Percentiles rank a stretch among this genome's conserved stretches.
These are phyloP conservation scores for Calyptomena viridis DNA, from an alignment of 2,113 vertebrate species.

Conservation along the genomic window DNA sequence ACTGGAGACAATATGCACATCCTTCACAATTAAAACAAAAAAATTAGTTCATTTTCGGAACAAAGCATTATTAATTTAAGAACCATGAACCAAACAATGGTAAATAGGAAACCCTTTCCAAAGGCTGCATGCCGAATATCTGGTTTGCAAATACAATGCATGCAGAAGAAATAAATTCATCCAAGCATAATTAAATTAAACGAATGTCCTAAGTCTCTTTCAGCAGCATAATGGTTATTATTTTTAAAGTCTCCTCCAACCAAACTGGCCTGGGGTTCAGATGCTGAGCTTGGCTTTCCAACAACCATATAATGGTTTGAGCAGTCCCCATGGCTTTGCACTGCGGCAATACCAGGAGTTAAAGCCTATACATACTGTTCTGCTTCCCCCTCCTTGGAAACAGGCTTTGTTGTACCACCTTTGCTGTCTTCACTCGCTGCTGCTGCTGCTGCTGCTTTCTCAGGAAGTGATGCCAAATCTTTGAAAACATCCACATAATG, in stretches of 20 bases:
- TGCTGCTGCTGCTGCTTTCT: constrained; percentile 78
- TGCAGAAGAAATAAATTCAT: constrained; percentile 72
- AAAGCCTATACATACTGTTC: constrained; percentile 92
- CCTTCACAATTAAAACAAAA: constrained; percentile 44
- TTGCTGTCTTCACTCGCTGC: constrained; percentile 83
- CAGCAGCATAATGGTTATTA: constrained; percentile 81
- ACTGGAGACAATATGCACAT: constrained; percentile 61
- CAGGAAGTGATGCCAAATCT: constrained; percentile 93
- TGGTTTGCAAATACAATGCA: constrained; percentile 66
- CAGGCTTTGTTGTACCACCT: constrained; percentile 81
- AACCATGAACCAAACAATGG: constrained; percentile 69
- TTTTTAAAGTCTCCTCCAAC: constrained; percentile 68
- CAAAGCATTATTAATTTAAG: constrained; percentile 60
- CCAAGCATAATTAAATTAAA: constrained; percentile 72
- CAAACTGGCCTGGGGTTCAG: constrained; percentile 69
- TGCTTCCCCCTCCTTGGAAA: constrained; percentile 87
- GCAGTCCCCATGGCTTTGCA: background rate
- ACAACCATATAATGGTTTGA: constrained; percentile 56
- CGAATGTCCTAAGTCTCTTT: constrained; percentile 64
- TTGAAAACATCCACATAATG: constrained; percentile 98
- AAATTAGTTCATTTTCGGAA: constrained; percentile 57
- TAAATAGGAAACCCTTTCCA: constrained; percentile 58
- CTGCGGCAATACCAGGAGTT: constrained; percentile 7
- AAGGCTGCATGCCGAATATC: constrained; percentile 72
- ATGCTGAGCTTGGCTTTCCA: constrained; percentile 34